phyloP scores from a whole-genome alignment of 2,797 vertebrate species.

The Thamnophis elegans region DNA sequence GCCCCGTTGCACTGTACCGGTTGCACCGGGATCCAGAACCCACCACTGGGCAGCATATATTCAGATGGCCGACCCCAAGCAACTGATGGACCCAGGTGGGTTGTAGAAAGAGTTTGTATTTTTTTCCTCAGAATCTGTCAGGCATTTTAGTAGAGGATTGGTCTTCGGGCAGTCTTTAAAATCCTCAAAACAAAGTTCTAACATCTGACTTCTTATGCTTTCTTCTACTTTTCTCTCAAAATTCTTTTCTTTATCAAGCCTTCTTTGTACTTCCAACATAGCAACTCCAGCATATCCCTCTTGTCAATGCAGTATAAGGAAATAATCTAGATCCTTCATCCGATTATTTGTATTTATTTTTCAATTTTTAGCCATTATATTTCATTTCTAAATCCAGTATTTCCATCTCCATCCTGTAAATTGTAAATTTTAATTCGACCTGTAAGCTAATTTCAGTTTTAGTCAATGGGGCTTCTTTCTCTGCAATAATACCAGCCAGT shows the following conservation, averaged over 20 bases:
- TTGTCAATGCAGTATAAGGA: background rate
- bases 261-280: background rate
- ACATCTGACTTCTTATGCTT: background rate
- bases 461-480: background rate
- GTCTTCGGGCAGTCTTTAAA: background rate
- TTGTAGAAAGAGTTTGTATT: background rate
- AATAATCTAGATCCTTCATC: no score
- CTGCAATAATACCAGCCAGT: background rate
- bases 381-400: background rate
- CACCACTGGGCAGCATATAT: background rate
- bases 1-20: no score
- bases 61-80: background rate
- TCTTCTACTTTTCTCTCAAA: background rate
- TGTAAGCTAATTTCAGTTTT: background rate
- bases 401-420: background rate
- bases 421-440: background rate
- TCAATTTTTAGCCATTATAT: background rate
- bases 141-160: background rate
- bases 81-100: background rate
- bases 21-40: no score
- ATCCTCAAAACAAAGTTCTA: background rate
- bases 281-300: background rate
- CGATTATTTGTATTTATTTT: background rate
- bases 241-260: background rate
- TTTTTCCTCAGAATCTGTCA: background rate